phyloP scores from a whole-genome alignment of 2,113 vertebrate species.

The Perca fluviatilis region DNA sequence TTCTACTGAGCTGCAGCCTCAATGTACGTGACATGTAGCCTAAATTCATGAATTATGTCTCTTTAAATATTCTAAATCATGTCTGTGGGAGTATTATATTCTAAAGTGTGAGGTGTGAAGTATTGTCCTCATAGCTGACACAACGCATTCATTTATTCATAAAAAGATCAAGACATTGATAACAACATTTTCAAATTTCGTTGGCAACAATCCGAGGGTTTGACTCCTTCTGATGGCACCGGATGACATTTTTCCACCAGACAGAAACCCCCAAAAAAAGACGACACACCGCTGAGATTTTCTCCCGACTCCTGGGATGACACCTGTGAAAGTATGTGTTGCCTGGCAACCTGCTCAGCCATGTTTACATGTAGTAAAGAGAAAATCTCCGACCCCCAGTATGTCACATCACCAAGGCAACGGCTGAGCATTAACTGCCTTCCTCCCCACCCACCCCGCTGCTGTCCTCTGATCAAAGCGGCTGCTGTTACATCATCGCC shows the following conservation, averaged over 20 bases:
- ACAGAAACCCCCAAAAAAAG: not conserved
- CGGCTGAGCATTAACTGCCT: not conserved
- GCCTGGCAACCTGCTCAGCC: conserved; percentile 68
- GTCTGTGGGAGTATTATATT: not conserved
- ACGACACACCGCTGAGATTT: not conserved
- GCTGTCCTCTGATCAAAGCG: not conserved
- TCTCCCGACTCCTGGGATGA: conserved; percentile 5
- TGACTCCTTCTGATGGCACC: not conserved
- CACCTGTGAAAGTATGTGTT: conserved; percentile 55
- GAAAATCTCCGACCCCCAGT: conserved; percentile 9
- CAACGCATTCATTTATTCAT: not conserved
- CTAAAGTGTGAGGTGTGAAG: not conserved
- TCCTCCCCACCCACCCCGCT: too few species aligned
- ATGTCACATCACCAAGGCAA: conserved; percentile 28
- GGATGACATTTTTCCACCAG: not conserved
- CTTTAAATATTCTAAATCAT: not conserved
- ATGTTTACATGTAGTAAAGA: conserved; percentile 61
- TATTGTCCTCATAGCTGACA: not conserved
- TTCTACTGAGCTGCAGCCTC: not conserved
- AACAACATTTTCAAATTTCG: not conserved
- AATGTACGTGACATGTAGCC: not conserved
- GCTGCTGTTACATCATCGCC: not conserved
- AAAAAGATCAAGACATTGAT: conserved; percentile 1
- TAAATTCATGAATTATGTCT: not conserved
- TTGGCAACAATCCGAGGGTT: not conserved